A percentile compares a stretch with the other conserved stretches of the same genome.
phyloP scores from a whole-genome alignment of 1,140 invertebrate species.

The Leptinotarsa texana region DNA sequence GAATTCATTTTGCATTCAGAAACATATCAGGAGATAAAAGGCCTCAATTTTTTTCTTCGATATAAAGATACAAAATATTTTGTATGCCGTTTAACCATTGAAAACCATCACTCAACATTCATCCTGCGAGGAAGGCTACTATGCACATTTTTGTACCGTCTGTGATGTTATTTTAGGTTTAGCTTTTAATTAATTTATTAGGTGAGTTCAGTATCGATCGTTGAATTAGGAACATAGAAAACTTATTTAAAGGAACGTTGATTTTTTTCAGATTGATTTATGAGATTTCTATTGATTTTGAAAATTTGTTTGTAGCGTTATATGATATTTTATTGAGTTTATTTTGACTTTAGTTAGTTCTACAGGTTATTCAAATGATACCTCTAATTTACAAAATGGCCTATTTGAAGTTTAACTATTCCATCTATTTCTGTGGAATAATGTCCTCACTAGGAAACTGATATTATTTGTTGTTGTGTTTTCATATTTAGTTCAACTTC shows the following conservation, averaged over 20 bases:
- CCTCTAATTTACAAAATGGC: no score
- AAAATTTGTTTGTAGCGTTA: neutral
- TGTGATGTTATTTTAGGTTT: conserved; percentile 33
- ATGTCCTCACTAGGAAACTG: neutral
- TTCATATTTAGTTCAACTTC: conserved; percentile 5
- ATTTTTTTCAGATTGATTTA: neutral
- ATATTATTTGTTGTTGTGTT: conserved; percentile 20
- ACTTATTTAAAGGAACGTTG: neutral
- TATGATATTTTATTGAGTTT: conserved; percentile 7
- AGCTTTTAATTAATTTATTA: conserved; percentile 1
- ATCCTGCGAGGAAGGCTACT: neutral
- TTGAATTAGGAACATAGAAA: neutral
- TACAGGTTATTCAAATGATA: neutral
- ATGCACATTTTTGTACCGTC: conserved; percentile 37
- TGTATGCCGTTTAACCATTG: neutral
- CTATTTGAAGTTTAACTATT: no score
- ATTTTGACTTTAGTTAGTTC: conserved; percentile 24
- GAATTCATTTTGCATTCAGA: neutral
- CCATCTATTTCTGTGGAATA: neutral
- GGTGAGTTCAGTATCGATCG: neutral
- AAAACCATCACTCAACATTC: neutral
- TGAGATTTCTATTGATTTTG: neutral
- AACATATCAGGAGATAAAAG: conserved; percentile 2
- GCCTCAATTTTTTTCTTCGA: neutral
- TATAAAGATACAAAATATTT: neutral